Percentiles rank a stretch among this genome's conserved stretches.
Conservation (phyloP, 1,140 invertebrate species). For the Megathymus violae region DNA sequence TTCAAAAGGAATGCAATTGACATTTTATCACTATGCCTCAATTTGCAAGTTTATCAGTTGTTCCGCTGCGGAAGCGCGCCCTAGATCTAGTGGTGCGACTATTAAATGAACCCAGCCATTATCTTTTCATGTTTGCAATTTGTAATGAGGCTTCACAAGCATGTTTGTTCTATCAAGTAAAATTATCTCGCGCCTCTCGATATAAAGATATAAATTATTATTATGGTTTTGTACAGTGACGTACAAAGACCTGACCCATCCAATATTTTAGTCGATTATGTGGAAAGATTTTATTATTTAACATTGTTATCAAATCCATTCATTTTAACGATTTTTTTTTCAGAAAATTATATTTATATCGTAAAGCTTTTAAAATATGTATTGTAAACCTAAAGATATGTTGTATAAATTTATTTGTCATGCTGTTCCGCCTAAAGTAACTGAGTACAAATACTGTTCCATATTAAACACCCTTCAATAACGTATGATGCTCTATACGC, state of each 20-base stretch:
- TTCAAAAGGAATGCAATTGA: slow-evolving; percentile 6
- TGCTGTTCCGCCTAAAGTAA: too few relatives aligned
- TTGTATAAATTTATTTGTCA: too few relatives aligned
- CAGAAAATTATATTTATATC: too few relatives aligned
- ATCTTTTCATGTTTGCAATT: slow-evolving; percentile 45
- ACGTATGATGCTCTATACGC: background rate
- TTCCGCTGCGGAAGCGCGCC: slow-evolving; percentile 62
- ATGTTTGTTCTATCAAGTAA: slow-evolving; percentile 7
- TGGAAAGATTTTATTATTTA: too few relatives aligned
- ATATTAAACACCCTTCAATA: background rate
- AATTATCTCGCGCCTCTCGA: background rate
- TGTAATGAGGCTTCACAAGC: slow-evolving; percentile 25
- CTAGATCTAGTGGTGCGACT: slow-evolving; percentile 50
- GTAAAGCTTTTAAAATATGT: too few relatives aligned
- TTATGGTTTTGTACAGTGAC: background rate
- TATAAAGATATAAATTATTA: background rate
- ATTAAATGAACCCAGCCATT: slow-evolving; percentile 34
- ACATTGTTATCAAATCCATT: too few relatives aligned
- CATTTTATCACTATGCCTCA: slow-evolving; percentile 37
- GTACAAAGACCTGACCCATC: background rate
- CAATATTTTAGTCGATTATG: background rate
- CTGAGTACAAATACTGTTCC: background rate
- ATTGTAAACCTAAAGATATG: too few relatives aligned
- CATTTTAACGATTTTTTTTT: too few relatives aligned
- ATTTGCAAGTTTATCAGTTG: slow-evolving; percentile 68